A percentile compares a stretch with the other conserved stretches of the same genome.
Evolutionary conservation across 1,140 invertebrate species (phyloP).

Genomic region (Plutomurus gul): DNA sequence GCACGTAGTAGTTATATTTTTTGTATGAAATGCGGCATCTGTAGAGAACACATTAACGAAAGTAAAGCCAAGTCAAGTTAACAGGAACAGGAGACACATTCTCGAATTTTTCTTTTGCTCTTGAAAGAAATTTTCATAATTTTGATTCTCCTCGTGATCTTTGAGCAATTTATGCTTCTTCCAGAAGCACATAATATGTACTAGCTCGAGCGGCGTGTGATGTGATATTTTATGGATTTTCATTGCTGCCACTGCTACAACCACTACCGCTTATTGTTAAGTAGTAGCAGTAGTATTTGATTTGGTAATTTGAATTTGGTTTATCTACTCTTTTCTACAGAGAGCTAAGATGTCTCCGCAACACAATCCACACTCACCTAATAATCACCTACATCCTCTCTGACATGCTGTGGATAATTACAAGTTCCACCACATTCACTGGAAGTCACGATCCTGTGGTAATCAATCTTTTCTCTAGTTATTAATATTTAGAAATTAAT

Average conservation of each 20-base stretch:
- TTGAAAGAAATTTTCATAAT: constrained; percentile 26
- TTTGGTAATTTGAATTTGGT: too few relatives aligned
- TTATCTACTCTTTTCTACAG: constrained; percentile 61
- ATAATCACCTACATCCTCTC: constrained; percentile 82
- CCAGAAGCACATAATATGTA: constrained; percentile 10
- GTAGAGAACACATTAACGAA: too few relatives aligned
- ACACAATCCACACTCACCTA: constrained; percentile 88
- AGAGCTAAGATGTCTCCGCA: constrained; percentile 85
- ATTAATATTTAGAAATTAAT: too few relatives aligned
- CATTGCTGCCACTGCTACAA: too few relatives aligned
- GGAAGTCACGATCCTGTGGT: constrained; percentile 3
- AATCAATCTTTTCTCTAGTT: too few relatives aligned
- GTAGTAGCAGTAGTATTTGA: too few relatives aligned
- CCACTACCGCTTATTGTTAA: too few relatives aligned
- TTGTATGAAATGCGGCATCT: too few relatives aligned
- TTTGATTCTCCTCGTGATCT: constrained; percentile 24
- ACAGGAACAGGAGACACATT: background rate
- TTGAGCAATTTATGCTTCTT: constrained; percentile 13
- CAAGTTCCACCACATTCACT: constrained; percentile 48
- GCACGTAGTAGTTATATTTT: too few relatives aligned
- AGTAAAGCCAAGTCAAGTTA: background rate
- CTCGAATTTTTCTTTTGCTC: constrained; percentile 13
- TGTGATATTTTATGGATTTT: too few relatives aligned
- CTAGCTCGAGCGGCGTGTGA: constrained; percentile 6
- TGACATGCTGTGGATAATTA: constrained; percentile 79